Conservation (phyloP, 2,113 vertebrate species). For the Osmerus eperlanus region DNA sequence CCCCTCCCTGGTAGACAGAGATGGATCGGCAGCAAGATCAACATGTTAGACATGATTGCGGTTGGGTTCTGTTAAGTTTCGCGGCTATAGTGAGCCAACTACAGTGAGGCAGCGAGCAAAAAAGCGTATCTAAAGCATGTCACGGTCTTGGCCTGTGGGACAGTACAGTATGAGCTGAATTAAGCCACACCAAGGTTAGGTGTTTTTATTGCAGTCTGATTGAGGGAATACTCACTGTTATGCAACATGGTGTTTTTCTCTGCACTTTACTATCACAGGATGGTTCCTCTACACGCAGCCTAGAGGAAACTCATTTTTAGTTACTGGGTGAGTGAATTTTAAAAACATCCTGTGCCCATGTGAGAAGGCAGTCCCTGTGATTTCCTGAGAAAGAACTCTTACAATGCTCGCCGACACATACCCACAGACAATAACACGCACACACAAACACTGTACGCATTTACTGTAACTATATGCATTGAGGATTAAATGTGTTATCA, state of each 20-base stretch:
- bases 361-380: conserved; percentile 24
- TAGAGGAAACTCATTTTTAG: conserved; percentile 58
- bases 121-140: not conserved
- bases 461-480: not conserved
- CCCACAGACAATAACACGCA: not conserved
- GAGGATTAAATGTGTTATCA: not conserved
- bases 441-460: conserved; percentile 15
- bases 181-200: conserved; percentile 19
- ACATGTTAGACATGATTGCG: conserved; percentile 30
- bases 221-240: conserved; percentile 49
- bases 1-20: conserved; percentile 30
- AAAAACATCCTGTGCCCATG: conserved; percentile 47
- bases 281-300: conserved; percentile 25
- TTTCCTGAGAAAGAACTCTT: conserved; percentile 45
- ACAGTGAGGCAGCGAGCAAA: too few species aligned
- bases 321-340: conserved; percentile 41
- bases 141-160: not conserved
- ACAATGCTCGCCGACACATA: conserved; percentile 17
- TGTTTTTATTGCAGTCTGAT: conserved; percentile 30
- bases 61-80: not conserved
- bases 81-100: too few species aligned
- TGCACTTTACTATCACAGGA: not conserved
- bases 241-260: conserved; percentile 51
- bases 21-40: conserved; percentile 31
- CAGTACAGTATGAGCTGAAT: not conserved